Evolutionary conservation across 2,113 vertebrate genomes (phyloP), one percentile per base, ranked within the genome.

Genomic region (Ctenodactylus gundi): DNA sequence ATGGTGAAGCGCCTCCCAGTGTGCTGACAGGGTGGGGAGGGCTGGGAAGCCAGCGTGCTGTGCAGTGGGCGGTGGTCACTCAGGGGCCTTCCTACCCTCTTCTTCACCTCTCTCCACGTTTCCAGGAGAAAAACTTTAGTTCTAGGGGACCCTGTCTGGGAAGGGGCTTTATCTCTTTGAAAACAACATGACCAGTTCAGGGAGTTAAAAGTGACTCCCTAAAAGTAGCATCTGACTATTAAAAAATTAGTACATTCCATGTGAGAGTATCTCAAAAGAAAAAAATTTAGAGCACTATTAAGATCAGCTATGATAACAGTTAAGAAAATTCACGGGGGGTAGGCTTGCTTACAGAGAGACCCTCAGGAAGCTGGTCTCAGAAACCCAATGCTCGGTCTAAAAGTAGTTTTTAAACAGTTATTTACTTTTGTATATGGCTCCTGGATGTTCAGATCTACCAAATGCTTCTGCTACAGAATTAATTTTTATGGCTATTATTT

Each of bases 271-370:
- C 82, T 39, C 39, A 82, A 88, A 83, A 92, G 72, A 41, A 90
- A 60, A 62, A 89, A 90, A 65, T 39, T 82, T 57, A 86, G 83
- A 51, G 83, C 21, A 39, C 62, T 75, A 70, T 91, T 86, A 88
- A 95, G 94, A 75, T n/a, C 82, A 90, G 85, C 57, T 41, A 92
- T 34, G 57, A 80, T 73, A 84, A 95, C 64, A 76, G 68, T 27
- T 49, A 80, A 93, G 78, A 76, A 73, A 51, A 83, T 70, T 93
- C 53, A 27, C 11, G 21, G 60, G 41, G 23, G 72, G 91, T n/a
- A 93, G 60, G n/a, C 46, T 92, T 72, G 29, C 73, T 91, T 81
- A 51, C 36, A 41, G 60, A 25, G 4, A 27, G 31, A 90, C 77
- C 31, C 49, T 81, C 5, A 39, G 62, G 84, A 94, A 83, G 51